Base-by-base conservation (phyloP, 1,140 invertebrate genomes). In the Procambarus virginalis region DNA sequence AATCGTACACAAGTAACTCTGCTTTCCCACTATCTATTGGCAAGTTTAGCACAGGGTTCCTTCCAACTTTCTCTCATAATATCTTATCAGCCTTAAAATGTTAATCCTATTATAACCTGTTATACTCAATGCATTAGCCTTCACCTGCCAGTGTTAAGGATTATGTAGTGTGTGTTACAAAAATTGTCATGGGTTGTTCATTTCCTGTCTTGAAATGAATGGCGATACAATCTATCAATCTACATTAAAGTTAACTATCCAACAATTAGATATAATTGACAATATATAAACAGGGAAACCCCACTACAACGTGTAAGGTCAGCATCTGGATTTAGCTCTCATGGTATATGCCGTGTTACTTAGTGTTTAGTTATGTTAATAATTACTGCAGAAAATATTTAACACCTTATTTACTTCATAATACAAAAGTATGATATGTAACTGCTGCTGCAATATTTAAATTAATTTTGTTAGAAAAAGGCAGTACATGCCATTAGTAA, bases 241-340 rank as follows among this genome's bases (percentile, higher is more conserved):
- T 73, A 34, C n/a, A 73, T 22, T 70, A 73, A 73, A 20, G n/a
- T 34, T 34, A 22, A 73, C 20, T 73, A 34, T 73, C 22, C 20
- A 73, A 73, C 68, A 73, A 34, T 22, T 73, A n/a, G 68, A 73
- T 34, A 73, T 20, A 73, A 73, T 34, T 73, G n/a, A 73, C 22
- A 34, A 73, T 34, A 68, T 12, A 55, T 34, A 34, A 34, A 34
- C 34, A 34, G 34, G 51, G 51, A 55, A 12, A 55, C 51, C 12
- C 8, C 51, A 55, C 51, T 55, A 55, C 51, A 9, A 34, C 34
- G 34, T 34, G 34, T 34, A 34, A 34, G 34, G 34, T 34, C 34
- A 34, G 34, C 34, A 34, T 34, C 34, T 34, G 34, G 34, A 34
- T 34, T 34, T 34, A 34, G 34, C 34, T 34, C 34, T 34, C 34